phyloP scores from a whole-genome alignment of 2,888 invertebrate genomes.

The Antheraea assamensis region DNA sequence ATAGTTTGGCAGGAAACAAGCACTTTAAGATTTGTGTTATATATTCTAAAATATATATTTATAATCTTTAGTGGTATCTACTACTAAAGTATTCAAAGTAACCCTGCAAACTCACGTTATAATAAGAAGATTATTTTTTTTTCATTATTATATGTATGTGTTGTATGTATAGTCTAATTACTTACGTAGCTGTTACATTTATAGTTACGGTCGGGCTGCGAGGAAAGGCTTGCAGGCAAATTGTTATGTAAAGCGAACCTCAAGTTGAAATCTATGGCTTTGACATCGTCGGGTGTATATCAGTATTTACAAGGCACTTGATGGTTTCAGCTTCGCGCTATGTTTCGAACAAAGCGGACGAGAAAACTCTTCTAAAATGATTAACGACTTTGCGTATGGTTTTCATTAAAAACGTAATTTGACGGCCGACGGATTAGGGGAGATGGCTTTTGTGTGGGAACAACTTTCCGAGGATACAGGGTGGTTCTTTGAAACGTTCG shows the following conservation, averaged over 20 bases:
- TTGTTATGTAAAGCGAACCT: neutral
- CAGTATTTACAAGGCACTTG: neutral
- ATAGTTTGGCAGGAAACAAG: neutral
- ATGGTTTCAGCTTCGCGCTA: neutral
- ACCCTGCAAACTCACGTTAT: neutral
- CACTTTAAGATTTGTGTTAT: neutral
- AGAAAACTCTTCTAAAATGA: constrained; percentile 10
- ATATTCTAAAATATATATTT: too few relatives aligned
- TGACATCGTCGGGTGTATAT: neutral
- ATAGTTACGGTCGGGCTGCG: too few relatives aligned
- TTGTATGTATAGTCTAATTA: too few relatives aligned
- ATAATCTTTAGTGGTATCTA: neutral
- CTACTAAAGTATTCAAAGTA: neutral
- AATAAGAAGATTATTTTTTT: neutral
- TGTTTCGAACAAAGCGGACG: constrained; percentile 1
- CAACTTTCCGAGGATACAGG: neutral
- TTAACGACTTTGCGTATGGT: constrained; percentile 12
- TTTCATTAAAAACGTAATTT: constrained; percentile 12
- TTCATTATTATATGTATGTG: too few relatives aligned
- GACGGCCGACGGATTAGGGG: constrained; percentile 1
- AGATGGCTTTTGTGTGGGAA: neutral
- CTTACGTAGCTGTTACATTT: too few relatives aligned
- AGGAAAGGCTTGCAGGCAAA: neutral
- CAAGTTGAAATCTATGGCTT: neutral
- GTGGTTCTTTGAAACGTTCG: neutral